Percentiles rank a stretch among this genome's conserved stretches.
Evolutionary conservation across 2,888 invertebrate genomes (phyloP).

Genomic region (Dioctria rufipes): DNA sequence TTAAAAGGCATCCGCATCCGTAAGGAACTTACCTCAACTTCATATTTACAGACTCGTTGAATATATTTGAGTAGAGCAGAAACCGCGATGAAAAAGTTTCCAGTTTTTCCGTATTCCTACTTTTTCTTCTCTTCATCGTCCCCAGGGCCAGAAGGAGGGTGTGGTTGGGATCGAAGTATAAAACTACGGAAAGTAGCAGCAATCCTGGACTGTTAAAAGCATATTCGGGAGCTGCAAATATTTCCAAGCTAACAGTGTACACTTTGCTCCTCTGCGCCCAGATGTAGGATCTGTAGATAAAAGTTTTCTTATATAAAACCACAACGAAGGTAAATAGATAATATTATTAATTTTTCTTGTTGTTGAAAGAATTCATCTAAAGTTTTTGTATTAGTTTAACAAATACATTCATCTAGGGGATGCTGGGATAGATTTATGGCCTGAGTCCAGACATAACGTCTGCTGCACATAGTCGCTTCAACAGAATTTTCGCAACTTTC

Average conservation of each 20-base stretch:
- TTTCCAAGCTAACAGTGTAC: background rate
- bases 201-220: background rate
- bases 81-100: conserved; percentile 49
- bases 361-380: conserved; percentile 64
- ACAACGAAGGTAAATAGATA: conserved; percentile 64
- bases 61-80: conserved; percentile 44
- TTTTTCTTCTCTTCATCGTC: conserved; percentile 14
- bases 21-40: conserved; percentile 52
- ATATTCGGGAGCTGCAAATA: background rate
- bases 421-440: conserved; percentile 67
- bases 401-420: conserved; percentile 63
- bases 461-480: conserved; percentile 59
- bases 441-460: conserved; percentile 68
- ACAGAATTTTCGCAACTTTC: conserved; percentile 47
- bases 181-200: conserved; percentile 12
- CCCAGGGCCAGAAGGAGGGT: background rate
- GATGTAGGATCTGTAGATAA: conserved; percentile 46
- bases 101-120: conserved; percentile 33
- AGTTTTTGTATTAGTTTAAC: conserved; percentile 64
- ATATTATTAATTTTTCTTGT: conserved; percentile 64
- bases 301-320: conserved; percentile 61
- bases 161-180: background rate
- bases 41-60: conserved; percentile 52
- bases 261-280: conserved; percentile 3
- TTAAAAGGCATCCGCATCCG: conserved; percentile 54